Evolutionary conservation across 2,113 vertebrate genomes (phyloP).

Genomic region (Prolemur simus): DNA sequence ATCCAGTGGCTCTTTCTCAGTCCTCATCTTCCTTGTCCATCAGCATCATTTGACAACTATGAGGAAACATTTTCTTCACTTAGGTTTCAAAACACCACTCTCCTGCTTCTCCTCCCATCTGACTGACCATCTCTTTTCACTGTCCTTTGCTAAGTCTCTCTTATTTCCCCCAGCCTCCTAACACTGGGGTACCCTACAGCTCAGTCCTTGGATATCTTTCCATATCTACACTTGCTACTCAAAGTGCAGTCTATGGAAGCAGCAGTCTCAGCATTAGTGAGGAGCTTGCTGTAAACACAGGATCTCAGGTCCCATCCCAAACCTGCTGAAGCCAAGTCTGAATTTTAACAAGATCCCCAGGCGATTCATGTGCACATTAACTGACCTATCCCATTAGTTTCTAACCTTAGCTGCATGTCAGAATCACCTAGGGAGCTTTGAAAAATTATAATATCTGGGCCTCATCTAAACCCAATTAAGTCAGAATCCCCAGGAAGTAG

Average conservation of each 20-base stretch:
- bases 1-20: background rate
- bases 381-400: background rate
- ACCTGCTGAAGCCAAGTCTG: background rate
- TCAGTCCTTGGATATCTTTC: background rate
- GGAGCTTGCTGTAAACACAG: background rate
- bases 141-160: background rate
- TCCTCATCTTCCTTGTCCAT: background rate
- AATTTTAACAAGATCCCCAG: background rate
- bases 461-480: conserved; percentile 10
- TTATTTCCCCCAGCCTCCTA: background rate
- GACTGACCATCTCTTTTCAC: background rate
- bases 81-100: background rate
- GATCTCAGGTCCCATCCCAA: background rate
- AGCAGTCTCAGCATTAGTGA: background rate
- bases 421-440: background rate
- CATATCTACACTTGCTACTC: background rate
- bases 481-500: background rate
- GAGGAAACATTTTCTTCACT: background rate
- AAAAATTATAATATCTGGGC: background rate
- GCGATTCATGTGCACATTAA: background rate
- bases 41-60: background rate
- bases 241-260: background rate
- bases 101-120: background rate
- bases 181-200: background rate
- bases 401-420: background rate